A percentile compares a stretch with the other conserved stretches of the same genome.
Conservation (phyloP, 2,797 vertebrate genomes). For the Kryptolebias ocellatus region DNA sequence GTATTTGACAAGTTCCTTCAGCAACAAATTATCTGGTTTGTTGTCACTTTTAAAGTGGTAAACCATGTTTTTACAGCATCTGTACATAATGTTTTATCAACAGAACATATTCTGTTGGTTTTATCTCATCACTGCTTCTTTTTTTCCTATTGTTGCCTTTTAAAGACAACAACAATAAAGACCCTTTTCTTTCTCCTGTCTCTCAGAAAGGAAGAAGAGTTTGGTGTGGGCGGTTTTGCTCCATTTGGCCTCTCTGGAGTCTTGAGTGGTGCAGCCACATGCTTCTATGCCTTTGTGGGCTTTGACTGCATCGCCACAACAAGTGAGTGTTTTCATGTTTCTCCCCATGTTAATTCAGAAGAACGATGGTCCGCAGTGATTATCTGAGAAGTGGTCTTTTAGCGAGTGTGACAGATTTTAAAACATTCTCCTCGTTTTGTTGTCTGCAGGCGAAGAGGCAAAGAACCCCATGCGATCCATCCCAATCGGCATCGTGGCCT, state of each 20-base stretch:
- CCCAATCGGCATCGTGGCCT: slow-evolving; percentile 92
- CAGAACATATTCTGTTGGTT: too few relatives aligned
- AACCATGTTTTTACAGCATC: too few relatives aligned
- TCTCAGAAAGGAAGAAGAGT: slow-evolving; percentile 52
- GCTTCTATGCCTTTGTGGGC: slow-evolving; percentile 97
- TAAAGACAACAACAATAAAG: background rate
- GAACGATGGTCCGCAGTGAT: too few relatives aligned
- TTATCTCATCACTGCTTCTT: background rate
- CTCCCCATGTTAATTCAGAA: too few relatives aligned
- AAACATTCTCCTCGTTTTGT: slow-evolving; percentile 1
- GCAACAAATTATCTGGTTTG: too few relatives aligned
- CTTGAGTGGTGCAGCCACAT: slow-evolving; percentile 92
- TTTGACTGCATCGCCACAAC: slow-evolving; percentile 98
- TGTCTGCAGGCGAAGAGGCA: slow-evolving; percentile 91
- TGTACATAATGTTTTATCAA: too few relatives aligned
- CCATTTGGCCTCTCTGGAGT: slow-evolving; percentile 90
- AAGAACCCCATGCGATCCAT: slow-evolving; percentile 94
- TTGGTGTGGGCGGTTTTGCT: slow-evolving; percentile 89
- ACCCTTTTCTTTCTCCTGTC: slow-evolving; percentile 1
- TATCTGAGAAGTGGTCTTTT: too few relatives aligned
- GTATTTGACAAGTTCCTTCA: slow-evolving; percentile 11
- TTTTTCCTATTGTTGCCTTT: background rate
- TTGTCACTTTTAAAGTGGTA: background rate
- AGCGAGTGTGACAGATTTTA: background rate
- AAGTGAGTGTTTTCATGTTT: slow-evolving; percentile 76